Conservation (phyloP, 2,797 vertebrate species). For the Cygnus olor region DNA sequence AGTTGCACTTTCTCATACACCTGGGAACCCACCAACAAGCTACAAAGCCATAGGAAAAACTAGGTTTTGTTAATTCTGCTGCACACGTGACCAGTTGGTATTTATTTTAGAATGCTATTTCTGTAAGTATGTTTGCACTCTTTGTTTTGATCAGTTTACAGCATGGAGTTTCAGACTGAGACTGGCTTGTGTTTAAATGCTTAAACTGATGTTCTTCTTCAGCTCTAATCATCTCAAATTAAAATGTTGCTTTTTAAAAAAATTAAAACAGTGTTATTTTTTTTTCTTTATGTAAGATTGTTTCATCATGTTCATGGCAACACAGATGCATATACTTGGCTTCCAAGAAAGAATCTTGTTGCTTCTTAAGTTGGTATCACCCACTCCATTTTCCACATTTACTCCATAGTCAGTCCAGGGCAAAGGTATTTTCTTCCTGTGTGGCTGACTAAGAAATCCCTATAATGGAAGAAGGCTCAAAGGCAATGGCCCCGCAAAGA, state of each 20-base stretch:
- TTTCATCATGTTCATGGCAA: neutral
- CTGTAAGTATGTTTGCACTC: neutral
- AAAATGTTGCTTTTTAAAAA: neutral
- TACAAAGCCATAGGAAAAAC: neutral
- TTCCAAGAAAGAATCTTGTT: neutral
- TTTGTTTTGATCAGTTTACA: neutral
- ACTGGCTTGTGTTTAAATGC: neutral
- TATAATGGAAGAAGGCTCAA: neutral
- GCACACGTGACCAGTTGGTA: no score
- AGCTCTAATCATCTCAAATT: neutral
- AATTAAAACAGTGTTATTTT: neutral
- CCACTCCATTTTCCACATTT: neutral
- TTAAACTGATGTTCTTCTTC: neutral
- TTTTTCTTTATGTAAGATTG: accelerated
- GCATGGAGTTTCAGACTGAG: neutral
- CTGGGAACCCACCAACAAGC: neutral
- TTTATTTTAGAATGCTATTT: neutral
- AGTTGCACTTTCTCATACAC: neutral
- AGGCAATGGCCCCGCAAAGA: neutral
- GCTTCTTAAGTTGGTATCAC: neutral
- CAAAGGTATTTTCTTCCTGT: neutral
- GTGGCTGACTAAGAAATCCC: neutral
- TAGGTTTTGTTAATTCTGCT: neutral
- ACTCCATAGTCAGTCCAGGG: neutral
- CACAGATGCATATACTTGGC: neutral